These are phyloP conservation scores for Falco columbarius DNA, from an alignment of 2,797 vertebrate genomes.

Conservation along the genomic window DNA sequence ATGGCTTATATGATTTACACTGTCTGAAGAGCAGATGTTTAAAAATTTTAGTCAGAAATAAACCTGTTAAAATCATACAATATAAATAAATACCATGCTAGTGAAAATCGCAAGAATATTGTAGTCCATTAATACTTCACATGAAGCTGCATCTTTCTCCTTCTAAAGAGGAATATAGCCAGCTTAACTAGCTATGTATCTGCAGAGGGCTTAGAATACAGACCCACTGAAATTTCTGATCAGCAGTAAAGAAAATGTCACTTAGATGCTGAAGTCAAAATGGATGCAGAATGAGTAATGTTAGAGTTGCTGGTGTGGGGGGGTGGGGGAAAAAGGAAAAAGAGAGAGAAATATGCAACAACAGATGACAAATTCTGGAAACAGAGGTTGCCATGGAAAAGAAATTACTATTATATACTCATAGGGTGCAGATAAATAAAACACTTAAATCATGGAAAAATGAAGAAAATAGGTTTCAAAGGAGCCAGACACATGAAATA, in stretches of 20 bases:
- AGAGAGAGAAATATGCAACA: conserved; percentile 41
- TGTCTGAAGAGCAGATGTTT: background rate
- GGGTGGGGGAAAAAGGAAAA: no score
- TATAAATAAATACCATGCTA: background rate
- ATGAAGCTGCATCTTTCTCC: background rate
- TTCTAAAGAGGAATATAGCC: background rate
- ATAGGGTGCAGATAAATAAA: conserved; percentile 3
- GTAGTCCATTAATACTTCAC: background rate
- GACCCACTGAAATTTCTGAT: conserved; percentile 9
- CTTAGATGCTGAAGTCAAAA: conserved; percentile 58
- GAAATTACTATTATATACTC: background rate
- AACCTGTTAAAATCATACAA: background rate
- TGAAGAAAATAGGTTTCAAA: background rate
- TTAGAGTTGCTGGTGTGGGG: background rate
- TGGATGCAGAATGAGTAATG: conserved; percentile 59
- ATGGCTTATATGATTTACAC: background rate
- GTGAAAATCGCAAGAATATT: background rate
- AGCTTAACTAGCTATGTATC: background rate
- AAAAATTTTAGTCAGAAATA: background rate
- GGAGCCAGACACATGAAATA: background rate
- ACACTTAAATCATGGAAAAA: background rate
- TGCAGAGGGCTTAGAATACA: background rate
- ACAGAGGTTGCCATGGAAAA: conserved; percentile 69
- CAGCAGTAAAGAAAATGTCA: conserved; percentile 40
- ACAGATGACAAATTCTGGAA: conserved; percentile 72